Evolutionary conservation across 2,113 vertebrate genomes (phyloP).

Genomic region (Synodontis membranacea): DNA sequence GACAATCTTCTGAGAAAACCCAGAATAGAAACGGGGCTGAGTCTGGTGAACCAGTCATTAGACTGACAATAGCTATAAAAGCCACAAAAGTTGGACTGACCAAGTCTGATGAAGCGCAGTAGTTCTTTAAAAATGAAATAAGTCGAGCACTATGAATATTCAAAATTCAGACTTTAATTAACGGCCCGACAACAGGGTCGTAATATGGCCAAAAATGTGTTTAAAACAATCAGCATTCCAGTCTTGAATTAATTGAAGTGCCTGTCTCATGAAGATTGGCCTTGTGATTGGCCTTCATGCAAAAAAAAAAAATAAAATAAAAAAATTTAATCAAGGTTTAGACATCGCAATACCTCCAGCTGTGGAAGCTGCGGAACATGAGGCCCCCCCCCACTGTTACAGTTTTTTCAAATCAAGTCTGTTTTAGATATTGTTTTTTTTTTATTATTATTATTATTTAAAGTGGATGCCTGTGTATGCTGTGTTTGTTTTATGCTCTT

Average conservation of each 20-base stretch:
- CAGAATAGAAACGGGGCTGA: conserved; percentile 5
- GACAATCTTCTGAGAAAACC: conserved; percentile 1
- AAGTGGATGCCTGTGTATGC: background rate
- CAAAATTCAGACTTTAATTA: background rate
- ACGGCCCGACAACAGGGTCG: background rate
- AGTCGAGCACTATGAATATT: background rate
- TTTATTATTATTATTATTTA: background rate
- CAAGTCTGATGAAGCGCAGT: background rate
- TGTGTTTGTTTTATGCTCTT: background rate
- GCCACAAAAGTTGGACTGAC: background rate
- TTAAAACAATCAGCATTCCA: background rate
- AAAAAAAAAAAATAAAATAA: background rate
- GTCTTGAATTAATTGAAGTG: background rate
- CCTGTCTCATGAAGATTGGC: background rate
- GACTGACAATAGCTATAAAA: background rate
- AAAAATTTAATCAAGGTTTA: background rate
- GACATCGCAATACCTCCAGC: background rate
- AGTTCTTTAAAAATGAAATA: background rate
- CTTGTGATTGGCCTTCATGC: background rate
- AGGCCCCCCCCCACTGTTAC: background rate
- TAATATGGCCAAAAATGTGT: background rate
- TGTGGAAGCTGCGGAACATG: background rate
- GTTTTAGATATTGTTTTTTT: background rate
- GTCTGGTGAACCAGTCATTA: background rate
- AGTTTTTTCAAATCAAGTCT: background rate